These are phyloP conservation scores for Alouatta palliata DNA, from an alignment of 2,113 vertebrate genomes.

Conservation along the genomic window DNA sequence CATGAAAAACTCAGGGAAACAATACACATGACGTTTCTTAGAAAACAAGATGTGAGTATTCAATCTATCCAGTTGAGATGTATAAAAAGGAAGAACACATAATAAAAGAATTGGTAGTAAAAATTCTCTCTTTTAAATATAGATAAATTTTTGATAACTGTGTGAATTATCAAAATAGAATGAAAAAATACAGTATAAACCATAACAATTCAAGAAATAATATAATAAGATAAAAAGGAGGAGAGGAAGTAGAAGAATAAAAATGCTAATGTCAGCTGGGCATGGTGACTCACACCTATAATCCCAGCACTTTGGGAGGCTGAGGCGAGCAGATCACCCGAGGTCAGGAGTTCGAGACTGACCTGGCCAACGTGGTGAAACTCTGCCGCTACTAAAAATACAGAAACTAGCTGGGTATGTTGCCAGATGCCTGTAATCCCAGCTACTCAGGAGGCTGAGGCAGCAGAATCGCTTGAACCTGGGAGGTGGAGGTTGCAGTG, in stretches of 20 bases:
- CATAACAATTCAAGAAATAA: constrained; percentile 1
- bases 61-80: neutral
- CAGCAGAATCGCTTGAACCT: too few relatives aligned
- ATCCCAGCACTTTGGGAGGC: too few relatives aligned
- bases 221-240: neutral
- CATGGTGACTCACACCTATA: too few relatives aligned
- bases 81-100: neutral
- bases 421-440: too few relatives aligned
- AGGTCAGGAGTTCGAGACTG: too few relatives aligned
- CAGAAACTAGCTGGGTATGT: too few relatives aligned
- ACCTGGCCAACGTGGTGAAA: too few relatives aligned
- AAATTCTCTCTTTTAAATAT: neutral
- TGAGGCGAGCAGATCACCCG: too few relatives aligned
- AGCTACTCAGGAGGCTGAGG: too few relatives aligned
- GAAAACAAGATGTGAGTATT: neutral
- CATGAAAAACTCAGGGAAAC: neutral
- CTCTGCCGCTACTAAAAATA: too few relatives aligned
- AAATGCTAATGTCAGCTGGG: neutral
- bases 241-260: neutral
- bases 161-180: neutral
- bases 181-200: constrained; percentile 1
- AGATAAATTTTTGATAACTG: neutral
- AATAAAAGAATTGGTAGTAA: neutral
- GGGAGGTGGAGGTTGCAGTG: too few relatives aligned
- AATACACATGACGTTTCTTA: neutral